Conservation (phyloP, 2,888 invertebrate species). For the Bhutanitis thaidina region DNA sequence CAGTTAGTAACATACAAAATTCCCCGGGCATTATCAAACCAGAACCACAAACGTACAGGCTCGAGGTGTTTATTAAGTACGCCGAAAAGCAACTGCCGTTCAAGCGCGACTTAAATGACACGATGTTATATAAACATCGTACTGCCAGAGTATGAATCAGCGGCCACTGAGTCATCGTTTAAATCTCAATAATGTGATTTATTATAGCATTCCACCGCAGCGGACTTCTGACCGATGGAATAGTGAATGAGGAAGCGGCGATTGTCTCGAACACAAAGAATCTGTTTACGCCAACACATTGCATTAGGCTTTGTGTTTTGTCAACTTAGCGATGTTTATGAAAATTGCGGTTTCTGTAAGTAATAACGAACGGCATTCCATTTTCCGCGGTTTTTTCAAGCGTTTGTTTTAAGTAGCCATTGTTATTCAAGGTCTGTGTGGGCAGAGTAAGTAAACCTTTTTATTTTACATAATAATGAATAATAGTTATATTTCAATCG, state of each 20-base stretch:
- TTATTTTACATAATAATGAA: no score
- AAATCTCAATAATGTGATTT: background rate
- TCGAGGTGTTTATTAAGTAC: background rate
- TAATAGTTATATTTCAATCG: no score
- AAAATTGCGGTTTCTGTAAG: background rate
- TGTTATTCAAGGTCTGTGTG: no score
- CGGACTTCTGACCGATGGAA: background rate
- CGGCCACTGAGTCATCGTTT: slow-evolving; percentile 6
- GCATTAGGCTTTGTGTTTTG: background rate
- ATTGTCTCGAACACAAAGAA: background rate
- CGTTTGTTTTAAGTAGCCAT: no score
- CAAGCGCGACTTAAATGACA: background rate
- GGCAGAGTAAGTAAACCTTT: background rate
- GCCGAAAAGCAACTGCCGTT: slow-evolving; percentile 1
- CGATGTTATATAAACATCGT: slow-evolving; percentile 11
- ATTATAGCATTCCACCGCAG: background rate
- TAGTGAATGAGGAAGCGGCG: background rate
- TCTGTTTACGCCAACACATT: background rate
- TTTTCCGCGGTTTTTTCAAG: no score
- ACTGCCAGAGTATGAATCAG: slow-evolving; percentile 10
- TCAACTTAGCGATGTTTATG: background rate
- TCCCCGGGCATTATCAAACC: background rate
- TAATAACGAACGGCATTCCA: background rate
- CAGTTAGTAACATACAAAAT: background rate
- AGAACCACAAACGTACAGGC: background rate